Percentiles rank a stretch among this genome's conserved stretches.
Conservation (phyloP, 2,113 vertebrate genomes). For the Crocuta crocuta region DNA sequence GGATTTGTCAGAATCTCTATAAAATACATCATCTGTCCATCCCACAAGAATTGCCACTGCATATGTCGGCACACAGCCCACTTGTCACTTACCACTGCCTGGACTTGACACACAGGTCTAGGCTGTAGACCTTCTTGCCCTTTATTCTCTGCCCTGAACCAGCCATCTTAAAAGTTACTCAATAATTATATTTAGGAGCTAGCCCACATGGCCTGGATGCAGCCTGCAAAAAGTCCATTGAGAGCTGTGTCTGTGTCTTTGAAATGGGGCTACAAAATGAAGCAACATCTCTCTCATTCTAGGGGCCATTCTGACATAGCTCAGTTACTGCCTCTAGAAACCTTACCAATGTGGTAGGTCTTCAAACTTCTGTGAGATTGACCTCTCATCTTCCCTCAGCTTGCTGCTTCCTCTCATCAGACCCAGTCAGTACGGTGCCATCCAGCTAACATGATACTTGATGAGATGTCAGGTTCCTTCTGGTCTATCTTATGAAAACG, state of each 20-base stretch:
- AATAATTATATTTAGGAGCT: rapidly evolving
- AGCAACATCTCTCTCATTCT: neutral
- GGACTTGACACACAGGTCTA: neutral
- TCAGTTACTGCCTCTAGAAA: neutral
- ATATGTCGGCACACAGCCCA: neutral
- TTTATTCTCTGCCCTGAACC: neutral
- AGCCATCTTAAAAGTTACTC: neutral
- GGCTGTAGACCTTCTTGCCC: too few species aligned
- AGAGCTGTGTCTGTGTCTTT: neutral
- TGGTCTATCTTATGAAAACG: neutral
- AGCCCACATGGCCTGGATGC: too few species aligned
- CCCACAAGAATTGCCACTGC: neutral
- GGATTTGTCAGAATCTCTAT: neutral
- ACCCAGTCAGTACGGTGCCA: neutral
- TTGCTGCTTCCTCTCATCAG: neutral
- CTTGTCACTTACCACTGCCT: neutral
- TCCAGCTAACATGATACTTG: too few species aligned
- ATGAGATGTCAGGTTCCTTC: neutral
- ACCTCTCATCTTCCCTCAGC: neutral
- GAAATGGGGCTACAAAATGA: neutral
- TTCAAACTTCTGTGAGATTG: neutral
- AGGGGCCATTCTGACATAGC: neutral
- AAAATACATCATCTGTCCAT: neutral
- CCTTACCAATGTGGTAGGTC: too few species aligned
- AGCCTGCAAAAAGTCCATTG: neutral